These are phyloP conservation scores for Balaenoptera acutorostrata DNA, from an alignment of 2,113 vertebrate species.

Conservation along the genomic window DNA sequence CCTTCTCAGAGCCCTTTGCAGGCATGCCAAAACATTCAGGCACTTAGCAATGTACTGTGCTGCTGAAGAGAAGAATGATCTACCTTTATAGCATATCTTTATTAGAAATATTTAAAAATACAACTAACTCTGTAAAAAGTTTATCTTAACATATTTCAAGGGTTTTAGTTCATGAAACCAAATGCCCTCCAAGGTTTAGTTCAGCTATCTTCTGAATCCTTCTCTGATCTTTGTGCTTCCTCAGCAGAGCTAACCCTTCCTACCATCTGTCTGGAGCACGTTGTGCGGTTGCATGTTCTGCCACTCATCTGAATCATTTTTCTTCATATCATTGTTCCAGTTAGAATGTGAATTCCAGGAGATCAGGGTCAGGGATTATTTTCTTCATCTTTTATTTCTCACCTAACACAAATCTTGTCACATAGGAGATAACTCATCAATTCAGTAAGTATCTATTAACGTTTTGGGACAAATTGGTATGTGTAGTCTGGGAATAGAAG, in stretches of 20 bases:
- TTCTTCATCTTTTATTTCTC: neutral
- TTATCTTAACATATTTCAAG: neutral
- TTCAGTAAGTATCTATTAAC: neutral
- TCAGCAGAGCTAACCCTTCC: neutral
- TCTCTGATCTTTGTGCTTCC: neutral
- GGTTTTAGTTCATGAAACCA: neutral
- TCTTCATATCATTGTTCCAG: neutral
- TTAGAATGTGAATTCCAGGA: neutral
- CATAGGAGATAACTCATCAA: neutral
- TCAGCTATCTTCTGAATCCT: neutral
- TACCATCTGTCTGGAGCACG: neutral
- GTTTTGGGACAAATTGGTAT: neutral
- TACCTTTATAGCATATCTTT: neutral
- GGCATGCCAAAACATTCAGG: neutral
- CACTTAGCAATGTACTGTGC: neutral
- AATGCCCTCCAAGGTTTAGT: neutral
- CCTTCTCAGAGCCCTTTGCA: neutral
- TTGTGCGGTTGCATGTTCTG: neutral
- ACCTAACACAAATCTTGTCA: neutral
- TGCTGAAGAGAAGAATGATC: neutral
- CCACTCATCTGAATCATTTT: neutral
- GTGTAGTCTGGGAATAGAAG: neutral
- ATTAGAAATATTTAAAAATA: neutral
- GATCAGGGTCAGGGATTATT: neutral
- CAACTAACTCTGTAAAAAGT: neutral